Base-by-base conservation (phyloP, 2,113 vertebrate genomes). In the Desmodus rotundus region DNA sequence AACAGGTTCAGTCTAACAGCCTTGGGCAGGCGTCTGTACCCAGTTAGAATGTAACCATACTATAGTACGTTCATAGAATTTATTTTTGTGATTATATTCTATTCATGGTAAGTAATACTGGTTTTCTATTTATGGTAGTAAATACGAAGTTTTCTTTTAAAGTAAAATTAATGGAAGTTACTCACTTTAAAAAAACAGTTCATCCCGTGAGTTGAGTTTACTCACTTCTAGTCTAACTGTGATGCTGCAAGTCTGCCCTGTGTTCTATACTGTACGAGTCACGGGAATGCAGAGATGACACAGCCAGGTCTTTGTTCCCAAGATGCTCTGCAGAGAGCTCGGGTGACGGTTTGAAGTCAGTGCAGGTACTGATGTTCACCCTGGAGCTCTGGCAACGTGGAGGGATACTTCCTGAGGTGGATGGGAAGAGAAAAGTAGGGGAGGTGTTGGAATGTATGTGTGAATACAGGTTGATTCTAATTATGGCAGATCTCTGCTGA, bases 71-170 rank as follows among this genome's bases (percentile, higher is more conserved):
- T 73, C 67, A 36, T 76, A 56, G 28, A 8, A 7, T 26, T 31
- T 38, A 31, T 50, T 86, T 68, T 81, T 81, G 43, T 86, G 20
- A 43, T 81, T 81, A 22, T n/a, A 17, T 61, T 73, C 77, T 54
- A 11, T 70, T 92, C 45, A 41, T 91, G 82, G 22, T 43, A 50
- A 22, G 13, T 74, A 47, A 36, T n/a, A 33, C 20, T 54, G 38
- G 3, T 14, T 91, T 91, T 84, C 63, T 58, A 4, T 70, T 68
- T 89, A 36, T 65, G 36, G 3, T 73, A 31, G 82, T 77, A 87
- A 86, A 70, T 26, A 31, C 19, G 68, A 33, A 63, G 43, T 47
- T 89, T 89, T 89, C 50, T 90, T 61, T 77, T 47, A 84, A 94
- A 73, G 78, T 83, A 63, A 11, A 67, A 56, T 90, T 67, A 43